phyloP scores from a whole-genome alignment of 1,140 invertebrate species.

The Gonatopus flavifemur region DNA sequence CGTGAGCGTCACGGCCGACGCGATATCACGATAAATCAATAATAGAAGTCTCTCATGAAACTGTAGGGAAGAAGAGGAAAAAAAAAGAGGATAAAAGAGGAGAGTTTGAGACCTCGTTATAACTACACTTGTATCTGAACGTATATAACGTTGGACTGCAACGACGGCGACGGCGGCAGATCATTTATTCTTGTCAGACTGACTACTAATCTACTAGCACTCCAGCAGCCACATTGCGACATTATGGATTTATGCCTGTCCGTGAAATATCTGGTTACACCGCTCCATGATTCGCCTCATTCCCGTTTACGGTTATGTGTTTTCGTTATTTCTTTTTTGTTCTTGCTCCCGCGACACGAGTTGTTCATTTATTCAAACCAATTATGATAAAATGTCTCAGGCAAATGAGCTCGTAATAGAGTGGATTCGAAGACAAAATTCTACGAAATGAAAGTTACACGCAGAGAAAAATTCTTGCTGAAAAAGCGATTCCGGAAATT shows the following conservation, averaged over 20 bases:
- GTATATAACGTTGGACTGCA: no score
- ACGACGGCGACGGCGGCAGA: constrained; percentile 20
- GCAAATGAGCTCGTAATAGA: no score
- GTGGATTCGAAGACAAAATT: no score
- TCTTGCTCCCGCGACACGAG: no score
- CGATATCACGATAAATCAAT: constrained; percentile 38
- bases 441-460: no score
- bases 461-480: no score
- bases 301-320: no score
- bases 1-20: constrained; percentile 1
- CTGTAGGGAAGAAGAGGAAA: constrained; percentile 6
- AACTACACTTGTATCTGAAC: constrained; percentile 34
- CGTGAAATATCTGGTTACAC: constrained; percentile 21
- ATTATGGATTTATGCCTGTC: constrained; percentile 29
- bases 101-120: constrained; percentile 25
- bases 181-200: constrained; percentile 41
- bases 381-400: no score
- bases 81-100: constrained; percentile 3
- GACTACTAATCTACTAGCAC: constrained; percentile 34
- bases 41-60: constrained; percentile 19
- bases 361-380: no score
- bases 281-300: no score
- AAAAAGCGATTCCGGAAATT: no score
- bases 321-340: no score
- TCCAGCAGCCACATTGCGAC: constrained; percentile 7